A percentile compares a stretch with the other conserved stretches of the same genome.
Conservation (phyloP, 2,888 invertebrate species). For the Volucella bombylans region DNA sequence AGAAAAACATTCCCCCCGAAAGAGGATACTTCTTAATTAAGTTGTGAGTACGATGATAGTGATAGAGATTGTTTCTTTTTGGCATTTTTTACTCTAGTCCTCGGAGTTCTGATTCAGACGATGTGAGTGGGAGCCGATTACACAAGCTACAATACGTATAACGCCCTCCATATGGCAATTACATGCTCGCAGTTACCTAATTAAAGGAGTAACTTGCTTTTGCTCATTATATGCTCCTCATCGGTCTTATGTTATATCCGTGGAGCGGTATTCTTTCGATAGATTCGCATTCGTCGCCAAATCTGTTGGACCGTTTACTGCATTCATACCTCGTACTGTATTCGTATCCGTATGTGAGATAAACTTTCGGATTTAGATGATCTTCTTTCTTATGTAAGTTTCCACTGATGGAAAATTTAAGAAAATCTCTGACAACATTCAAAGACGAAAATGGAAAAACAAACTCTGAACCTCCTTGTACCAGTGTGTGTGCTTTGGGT, state of each 20-base stretch:
- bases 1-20: conserved; percentile 33
- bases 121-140: conserved; percentile 15
- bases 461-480: neutral
- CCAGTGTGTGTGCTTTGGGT: neutral
- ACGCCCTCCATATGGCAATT: conserved; percentile 49
- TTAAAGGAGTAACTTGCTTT: conserved; percentile 58
- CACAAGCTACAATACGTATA: conserved; percentile 6
- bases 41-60: conserved; percentile 24
- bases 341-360: conserved; percentile 38
- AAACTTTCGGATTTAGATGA: conserved; percentile 60
- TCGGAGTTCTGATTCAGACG: conserved; percentile 18
- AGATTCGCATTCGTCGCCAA: conserved; percentile 6
- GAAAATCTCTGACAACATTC: conserved; percentile 16
- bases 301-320: conserved; percentile 41
- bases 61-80: conserved; percentile 39
- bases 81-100: neutral
- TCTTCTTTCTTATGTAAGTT: conserved; percentile 50
- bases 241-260: conserved; percentile 1
- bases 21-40: conserved; percentile 69
- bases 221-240: conserved; percentile 33
- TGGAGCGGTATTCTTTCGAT: conserved; percentile 11
- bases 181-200: conserved; percentile 52
- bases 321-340: conserved; percentile 34
- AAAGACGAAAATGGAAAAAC: conserved; percentile 15
- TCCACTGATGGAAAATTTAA: conserved; percentile 48